Base-by-base conservation (phyloP, 2,888 invertebrate genomes). In the Anticlea derivata region DNA sequence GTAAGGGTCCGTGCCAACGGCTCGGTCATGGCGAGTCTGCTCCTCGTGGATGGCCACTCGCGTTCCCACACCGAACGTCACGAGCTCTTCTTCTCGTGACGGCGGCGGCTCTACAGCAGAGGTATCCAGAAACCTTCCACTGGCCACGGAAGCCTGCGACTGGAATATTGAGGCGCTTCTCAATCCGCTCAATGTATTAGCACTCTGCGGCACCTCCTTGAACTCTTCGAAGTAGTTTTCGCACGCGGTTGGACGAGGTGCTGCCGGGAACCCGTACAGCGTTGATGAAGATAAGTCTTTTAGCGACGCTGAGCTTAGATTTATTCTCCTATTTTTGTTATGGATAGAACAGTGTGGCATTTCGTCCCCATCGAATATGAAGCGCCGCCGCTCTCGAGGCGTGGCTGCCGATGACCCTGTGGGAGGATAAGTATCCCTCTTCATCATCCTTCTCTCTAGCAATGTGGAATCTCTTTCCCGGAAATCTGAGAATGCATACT, bases 121-220 rank as follows among this genome's bases (percentile, higher is more conserved):
- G 27, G 94, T 94, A 49, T 92, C 94, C 56, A 95, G 86, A 60
- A 95, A 95, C 67, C 94, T 92, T 1, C 93, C 93, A 51, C 94
- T 95, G 17, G 94, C 92, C 56, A 95, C 94, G 24, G 94, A 92
- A 5, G 83, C 89, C 50, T 89, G 89, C 5, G 90, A 90, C 62
- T 90, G 90, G 45, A 90, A 90, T 77, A 90, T 90, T 4, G 90
- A 90, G 33, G 87, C 90, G 58, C 88, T 90, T 39, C 90, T 74
- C 17, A 90, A 65, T 12, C 90, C 90, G 55, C 89, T 88, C 46
- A 91, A 68, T 0, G 90, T 89, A 52, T 90, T 91, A 7, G 90
- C 90, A 59, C 90, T 91, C 80, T 92, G 87, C 63, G 92, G 86
- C 62, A 92, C 80, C 75, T 92, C 86, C 73, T 88, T 88, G 51